Percentiles rank a stretch among this genome's conserved stretches.
Conservation (phyloP, 2,113 vertebrate genomes). For the Lepisosteus oculatus region DNA sequence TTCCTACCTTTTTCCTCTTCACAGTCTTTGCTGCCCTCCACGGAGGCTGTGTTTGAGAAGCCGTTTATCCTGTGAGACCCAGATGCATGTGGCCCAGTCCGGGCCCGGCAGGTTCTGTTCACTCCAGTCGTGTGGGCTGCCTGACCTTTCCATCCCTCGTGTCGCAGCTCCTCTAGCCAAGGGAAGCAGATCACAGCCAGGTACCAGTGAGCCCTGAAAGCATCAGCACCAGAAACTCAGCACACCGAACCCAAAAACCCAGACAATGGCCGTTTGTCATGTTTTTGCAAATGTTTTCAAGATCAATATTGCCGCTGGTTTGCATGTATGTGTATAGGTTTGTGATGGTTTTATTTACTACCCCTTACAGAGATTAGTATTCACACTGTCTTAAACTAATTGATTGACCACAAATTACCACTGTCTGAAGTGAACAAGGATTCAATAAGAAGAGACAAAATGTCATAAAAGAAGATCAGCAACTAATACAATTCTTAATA, state of each 20-base stretch:
- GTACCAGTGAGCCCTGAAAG: slow-evolving; percentile 92
- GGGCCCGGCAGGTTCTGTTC: background rate
- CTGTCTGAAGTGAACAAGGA: too few species aligned
- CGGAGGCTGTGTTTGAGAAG: slow-evolving; percentile 4
- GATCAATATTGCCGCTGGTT: too few species aligned
- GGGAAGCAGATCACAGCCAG: slow-evolving; percentile 94
- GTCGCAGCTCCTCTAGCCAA: slow-evolving; percentile 71
- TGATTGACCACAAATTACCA: too few species aligned
- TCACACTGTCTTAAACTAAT: too few species aligned
- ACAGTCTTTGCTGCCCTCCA: slow-evolving; percentile 1
- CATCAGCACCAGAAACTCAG: background rate
- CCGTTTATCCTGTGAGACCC: slow-evolving; percentile 15
- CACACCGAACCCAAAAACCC: too few species aligned
- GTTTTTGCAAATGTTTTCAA: too few species aligned
- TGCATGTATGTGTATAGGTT: too few species aligned
- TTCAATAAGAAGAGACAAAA: too few species aligned
- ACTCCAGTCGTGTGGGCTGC: slow-evolving; percentile 8
- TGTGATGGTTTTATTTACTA: background rate
- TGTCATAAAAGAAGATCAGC: too few species aligned
- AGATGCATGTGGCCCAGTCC: slow-evolving; percentile 15
- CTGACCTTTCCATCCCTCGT: slow-evolving; percentile 54
- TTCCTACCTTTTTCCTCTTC: slow-evolving; percentile 30
- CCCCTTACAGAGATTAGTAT: too few species aligned
- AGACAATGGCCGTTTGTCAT: too few species aligned
- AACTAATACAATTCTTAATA: too few species aligned